Percentiles rank a stretch among this genome's conserved stretches.
Conservation (phyloP, 1,140 invertebrate genomes). For the Orchestia grillus region DNA sequence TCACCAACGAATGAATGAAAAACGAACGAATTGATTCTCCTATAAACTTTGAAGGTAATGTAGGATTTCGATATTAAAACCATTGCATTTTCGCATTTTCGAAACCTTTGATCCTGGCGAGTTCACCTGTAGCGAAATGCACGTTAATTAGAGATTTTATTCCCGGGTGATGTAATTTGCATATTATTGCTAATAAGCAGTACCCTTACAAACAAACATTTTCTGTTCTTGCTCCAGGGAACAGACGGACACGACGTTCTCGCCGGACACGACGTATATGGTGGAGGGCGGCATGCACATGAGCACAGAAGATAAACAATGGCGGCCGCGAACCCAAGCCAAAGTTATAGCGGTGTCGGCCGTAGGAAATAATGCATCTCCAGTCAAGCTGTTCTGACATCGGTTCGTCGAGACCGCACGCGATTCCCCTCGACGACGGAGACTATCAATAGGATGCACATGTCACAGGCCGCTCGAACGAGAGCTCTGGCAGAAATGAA, state of each 20-base stretch:
- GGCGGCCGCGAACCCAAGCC: not conserved
- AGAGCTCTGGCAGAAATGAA: not conserved
- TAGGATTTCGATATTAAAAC: not conserved
- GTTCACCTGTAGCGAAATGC: not conserved
- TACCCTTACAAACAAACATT: not conserved
- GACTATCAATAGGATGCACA: not conserved
- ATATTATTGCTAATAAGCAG: not conserved
- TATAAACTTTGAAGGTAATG: not conserved
- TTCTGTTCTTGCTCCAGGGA: not conserved
- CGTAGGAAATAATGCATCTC: conserved; percentile 43
- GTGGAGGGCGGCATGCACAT: not conserved
- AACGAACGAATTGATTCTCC: not conserved
- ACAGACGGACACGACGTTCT: not conserved
- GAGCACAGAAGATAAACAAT: not conserved
- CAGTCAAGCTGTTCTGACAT: conserved; percentile 31
- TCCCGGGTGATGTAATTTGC: not conserved
- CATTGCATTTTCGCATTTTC: not conserved
- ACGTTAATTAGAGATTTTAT: not conserved
- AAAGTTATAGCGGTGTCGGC: not conserved
- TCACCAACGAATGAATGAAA: no score
- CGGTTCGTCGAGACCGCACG: conserved; percentile 37
- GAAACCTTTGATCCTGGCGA: not conserved
- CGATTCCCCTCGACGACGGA: not conserved
- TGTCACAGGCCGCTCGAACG: not conserved
- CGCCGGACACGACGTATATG: not conserved